Evolutionary conservation across 2,113 vertebrate genomes (phyloP).

Genomic region (Festucalex cinctus): DNA sequence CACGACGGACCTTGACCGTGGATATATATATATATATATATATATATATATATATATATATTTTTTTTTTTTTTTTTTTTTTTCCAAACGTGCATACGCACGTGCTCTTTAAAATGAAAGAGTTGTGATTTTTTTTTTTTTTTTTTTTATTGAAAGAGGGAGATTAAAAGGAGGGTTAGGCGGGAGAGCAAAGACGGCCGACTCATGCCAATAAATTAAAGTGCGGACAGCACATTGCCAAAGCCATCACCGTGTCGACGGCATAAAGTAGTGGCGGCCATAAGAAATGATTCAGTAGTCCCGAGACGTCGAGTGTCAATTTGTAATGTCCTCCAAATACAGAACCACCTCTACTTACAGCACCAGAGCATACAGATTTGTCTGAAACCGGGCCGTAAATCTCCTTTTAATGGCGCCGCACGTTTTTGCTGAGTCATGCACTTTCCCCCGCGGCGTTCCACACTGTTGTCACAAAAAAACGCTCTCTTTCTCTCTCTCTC

Average conservation of each 20-base stretch:
- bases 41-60: no score
- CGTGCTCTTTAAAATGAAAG: not conserved
- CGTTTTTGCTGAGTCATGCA: conserved; percentile 74
- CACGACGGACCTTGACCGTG: not conserved
- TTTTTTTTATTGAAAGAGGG: conserved; percentile 35
- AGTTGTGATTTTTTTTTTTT: conserved; percentile 39
- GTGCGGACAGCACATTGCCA: conserved; percentile 55
- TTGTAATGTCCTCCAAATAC: conserved; percentile 68
- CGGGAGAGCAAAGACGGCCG: conserved; percentile 24
- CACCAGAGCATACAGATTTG: conserved; percentile 54
- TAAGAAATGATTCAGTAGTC: conserved; percentile 70
- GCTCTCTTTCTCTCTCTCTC: conserved; percentile 55
- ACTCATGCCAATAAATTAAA: conserved; percentile 59
- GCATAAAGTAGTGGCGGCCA: conserved; percentile 67
- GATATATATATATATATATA: no score
- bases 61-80: no score
- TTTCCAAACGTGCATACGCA: not conserved
- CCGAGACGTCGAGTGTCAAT: conserved; percentile 65
- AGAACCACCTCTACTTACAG: conserved; percentile 42
- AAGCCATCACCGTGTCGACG: conserved; percentile 60
- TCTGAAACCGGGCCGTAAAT: conserved; percentile 71
- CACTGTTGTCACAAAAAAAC: conserved; percentile 69
- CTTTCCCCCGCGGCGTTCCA: conserved; percentile 41
- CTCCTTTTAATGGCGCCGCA: conserved; percentile 71
- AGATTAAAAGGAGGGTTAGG: conserved; percentile 20